phyloP scores from a whole-genome alignment of 2,888 invertebrate genomes.

The Pristionchus mayeri region DNA sequence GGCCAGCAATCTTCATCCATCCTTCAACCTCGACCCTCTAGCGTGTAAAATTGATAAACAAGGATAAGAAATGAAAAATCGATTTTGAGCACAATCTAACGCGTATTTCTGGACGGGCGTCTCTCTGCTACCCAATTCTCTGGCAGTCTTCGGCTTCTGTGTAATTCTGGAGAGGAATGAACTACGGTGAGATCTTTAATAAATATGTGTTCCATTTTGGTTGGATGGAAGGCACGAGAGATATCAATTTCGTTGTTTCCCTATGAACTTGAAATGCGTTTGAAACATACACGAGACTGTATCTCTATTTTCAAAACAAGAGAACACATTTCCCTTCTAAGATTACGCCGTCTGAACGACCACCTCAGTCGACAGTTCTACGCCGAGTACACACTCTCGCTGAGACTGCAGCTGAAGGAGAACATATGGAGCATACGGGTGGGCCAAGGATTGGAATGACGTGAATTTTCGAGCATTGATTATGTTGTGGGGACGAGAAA shows the following conservation, averaged over 20 bases:
- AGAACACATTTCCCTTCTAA: neutral
- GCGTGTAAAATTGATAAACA: too few species aligned
- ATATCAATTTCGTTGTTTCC: too few species aligned
- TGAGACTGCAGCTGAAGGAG: conserved; percentile 20
- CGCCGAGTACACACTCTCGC: conserved; percentile 1
- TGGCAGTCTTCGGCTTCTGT: neutral
- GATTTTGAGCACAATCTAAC: conserved; percentile 2
- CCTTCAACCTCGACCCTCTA: too few species aligned
- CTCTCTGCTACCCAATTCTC: neutral
- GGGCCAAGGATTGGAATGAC: too few species aligned
- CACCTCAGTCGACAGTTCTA: conserved; percentile 24
- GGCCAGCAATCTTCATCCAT: neutral
- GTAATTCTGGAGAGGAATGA: conserved; percentile 4
- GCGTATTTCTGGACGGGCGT: conserved; percentile 37
- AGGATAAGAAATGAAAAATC: neutral
- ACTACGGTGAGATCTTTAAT: neutral
- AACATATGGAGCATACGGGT: conserved; percentile 36
- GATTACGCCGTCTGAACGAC: neutral
- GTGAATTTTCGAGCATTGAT: too few species aligned
- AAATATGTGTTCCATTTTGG: too few species aligned
- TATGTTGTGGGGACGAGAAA: too few species aligned
- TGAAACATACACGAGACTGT: too few species aligned
- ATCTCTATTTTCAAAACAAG: too few species aligned
- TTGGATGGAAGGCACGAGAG: too few species aligned
- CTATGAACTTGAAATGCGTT: too few species aligned